Base-by-base conservation (phyloP, 30 jellyfish, hydroid and myxozoan species). In the Pelagia noctiluca region DNA sequence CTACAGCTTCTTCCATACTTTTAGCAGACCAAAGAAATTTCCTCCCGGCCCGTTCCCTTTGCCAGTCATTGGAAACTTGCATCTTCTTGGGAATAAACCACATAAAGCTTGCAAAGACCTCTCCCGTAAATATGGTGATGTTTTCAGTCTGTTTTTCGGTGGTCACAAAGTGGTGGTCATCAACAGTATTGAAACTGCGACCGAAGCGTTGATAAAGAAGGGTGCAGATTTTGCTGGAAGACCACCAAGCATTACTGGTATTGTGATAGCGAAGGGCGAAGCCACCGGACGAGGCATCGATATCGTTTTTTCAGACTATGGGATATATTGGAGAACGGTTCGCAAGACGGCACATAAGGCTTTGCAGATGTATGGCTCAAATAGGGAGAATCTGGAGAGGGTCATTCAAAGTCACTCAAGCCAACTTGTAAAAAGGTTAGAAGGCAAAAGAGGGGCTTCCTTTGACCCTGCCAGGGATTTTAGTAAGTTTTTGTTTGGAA, bases 21-120 rank as follows among this genome's bases (percentile, higher is more conserved):
- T 52, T 19, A 3, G 28, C 30, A 52, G 90, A 19, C 90, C 90
- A 22, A 80, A 80, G 50, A 47, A 80, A 21, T 78, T 63, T 71
- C 98, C 98, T 19, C 95, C 95, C 1, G 98, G 98, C 11, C 98
- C 98, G 0, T 21, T 76, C 24, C 98, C 98, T 4, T 3, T 86
- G 64, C 97, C 97, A 16, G 13, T 92, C 37, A 38, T 92, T 32
- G 98, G 98, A 12, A 92, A 92, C 60, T 57, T 92, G 35, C 87
- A 75, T 63, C 94, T 53, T 34, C 54, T 92, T 30, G 65, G 78
- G 16, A 65, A 64, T 3, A 32, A 67, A 25, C 88, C 94, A 24
- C 74, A 75, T 63, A 7, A 52, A 48, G 37, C 77, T 0, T 72
- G 79, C 69, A 74, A 73, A 24, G 69, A 63, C 49, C 35, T 78